Evolutionary conservation across 2,113 vertebrate genomes (phyloP), one percentile per base, ranked within the genome.

Genomic region (Copsychus sechellarum): DNA sequence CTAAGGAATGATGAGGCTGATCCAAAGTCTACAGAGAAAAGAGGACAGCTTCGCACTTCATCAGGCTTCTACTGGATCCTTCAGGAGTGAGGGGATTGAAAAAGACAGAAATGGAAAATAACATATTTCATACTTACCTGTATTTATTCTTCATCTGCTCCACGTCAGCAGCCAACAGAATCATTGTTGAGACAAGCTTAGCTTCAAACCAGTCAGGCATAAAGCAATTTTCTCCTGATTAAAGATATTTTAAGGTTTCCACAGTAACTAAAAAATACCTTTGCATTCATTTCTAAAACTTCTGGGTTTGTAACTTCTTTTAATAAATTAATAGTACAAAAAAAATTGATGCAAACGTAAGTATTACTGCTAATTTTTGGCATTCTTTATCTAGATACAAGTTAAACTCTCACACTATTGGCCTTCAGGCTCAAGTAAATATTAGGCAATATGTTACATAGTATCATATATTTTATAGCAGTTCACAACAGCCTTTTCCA

Each of bases 141-240:
- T 24, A 16, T 22, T 91, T 93, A 45, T 60, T 89, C 85, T 76
- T 97, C 94, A 92, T 94, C 57, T 94, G 95, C 73, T 98, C 98
- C 91, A 98, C 94, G 0, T 98, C 98, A 60, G 97, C 97, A 88
- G 98, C 98, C 95, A 99, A 96, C 57, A 99, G 92, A 86, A 99
- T 81, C 93, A 99, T 98, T 79, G 97, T 94, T 36, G 98, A 98
- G n/a, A 99, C 95, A 85, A 98, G 98, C 83, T 98, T 98, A 16
- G 99, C 99, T 82, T 99, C 99, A 81, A 96, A 97, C 61, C 97
- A 96, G 91, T 99, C 98, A 31, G 99, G 98, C 88, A 99, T 60
- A 65, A 92, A 95, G 90, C 97, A 97, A 53, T 91, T 95, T 84
- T 98, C 98, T 97, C 97, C 98, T 98, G 86, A 84, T 97, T 66